Base-by-base conservation (phyloP, 2,797 vertebrate genomes). In the Parotocinclus haroldoi region DNA sequence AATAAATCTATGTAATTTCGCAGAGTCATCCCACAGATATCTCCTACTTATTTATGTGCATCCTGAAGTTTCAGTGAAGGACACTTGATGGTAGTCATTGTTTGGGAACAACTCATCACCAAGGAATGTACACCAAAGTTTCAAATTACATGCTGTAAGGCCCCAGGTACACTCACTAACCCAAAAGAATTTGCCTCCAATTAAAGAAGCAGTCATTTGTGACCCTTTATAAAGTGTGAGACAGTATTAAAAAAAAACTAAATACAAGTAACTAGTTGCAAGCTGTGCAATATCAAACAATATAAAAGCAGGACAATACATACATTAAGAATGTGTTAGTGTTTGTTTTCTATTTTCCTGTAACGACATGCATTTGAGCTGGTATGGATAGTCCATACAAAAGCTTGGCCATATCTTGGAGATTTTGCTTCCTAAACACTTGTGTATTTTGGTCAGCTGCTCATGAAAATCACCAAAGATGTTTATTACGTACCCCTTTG, bases 1-100 rank as follows among this genome's bases (percentile, higher is more conserved):
- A 63, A 19, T 9, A 58, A 14, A 19, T 16, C 75, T 76, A 49
- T 49, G 74, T 75, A 71, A 27, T 81, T 51, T 36, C 66, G 79
- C 78, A 78, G 69, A 80, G 58, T 80, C 63, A 75, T 66, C 46
- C 58, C 40, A 9, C 48, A 67, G 65, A 69, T 40, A 27, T 49
- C 57, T 57, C 51, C 19, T 1, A 45, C 60, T 65, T 58, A 75
- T 75, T 69, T 69, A 70, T 74, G 14, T 59, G 8, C 54, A 64
- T 68, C 59, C 54, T 69, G 58, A 66, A 27, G 19, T 40, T 71
- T 54, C 17, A 1, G 0, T 14, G 1, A 50, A 50, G 16, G 13
- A 58, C 27, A 27, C 27, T 27, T 27, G 27, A 27, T 27, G 27
- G 27, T 19, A 14, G 38, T 42, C 9, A 37, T 12, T 45, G 11